Base-by-base conservation (phyloP, 2,888 invertebrate genomes). In the Saturnia japonica region DNA sequence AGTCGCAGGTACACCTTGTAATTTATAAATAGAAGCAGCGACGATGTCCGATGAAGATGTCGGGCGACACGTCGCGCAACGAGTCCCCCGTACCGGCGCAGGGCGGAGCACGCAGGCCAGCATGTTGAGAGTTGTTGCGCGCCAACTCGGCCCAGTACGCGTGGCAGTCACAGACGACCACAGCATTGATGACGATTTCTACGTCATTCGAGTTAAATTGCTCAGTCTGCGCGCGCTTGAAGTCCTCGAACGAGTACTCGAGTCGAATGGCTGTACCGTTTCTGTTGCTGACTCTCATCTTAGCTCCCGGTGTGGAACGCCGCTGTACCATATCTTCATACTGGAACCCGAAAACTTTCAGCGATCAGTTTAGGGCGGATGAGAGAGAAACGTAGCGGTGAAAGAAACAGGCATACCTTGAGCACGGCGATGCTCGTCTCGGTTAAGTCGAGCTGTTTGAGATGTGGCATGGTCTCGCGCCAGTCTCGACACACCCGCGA, bases 401-500 rank as follows among this genome's bases (percentile, higher is more conserved):
- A 19, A 43, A 8, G 40, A 12, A 16, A 22, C 43, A 54, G 28
- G 6, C 71, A 54, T 67, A 70, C 54, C 70, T 69, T 57, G 68
- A 70, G 66, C 11, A 40, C 34, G 0, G 86, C 95, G 97, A 54
- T 82, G 75, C 74, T 28, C 22, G 68, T 60, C 42, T 57, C 40
- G 57, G 11, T 51, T 54, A 66, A 62, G 67, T 71, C 69, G 70
- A 70, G 64, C 60, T 28, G 7, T 19, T 0, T 11, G 11, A 74
- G 73, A 1, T 51, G 34, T 69, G 25, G 42, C 69, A 77, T 43
- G 45, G 34, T 34, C 1, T 40, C 16, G 66, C 76, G 75, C 76
- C 79, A 78, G 73, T 77, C 78, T 67, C 66, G 45, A 71, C 77
- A 78, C 68, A 77, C 70, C 45, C 71, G 43, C 19, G 68, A 71